These are phyloP conservation scores for Leptopilina myrica DNA, from an alignment of 2,888 invertebrate genomes.

Conservation along the genomic window DNA sequence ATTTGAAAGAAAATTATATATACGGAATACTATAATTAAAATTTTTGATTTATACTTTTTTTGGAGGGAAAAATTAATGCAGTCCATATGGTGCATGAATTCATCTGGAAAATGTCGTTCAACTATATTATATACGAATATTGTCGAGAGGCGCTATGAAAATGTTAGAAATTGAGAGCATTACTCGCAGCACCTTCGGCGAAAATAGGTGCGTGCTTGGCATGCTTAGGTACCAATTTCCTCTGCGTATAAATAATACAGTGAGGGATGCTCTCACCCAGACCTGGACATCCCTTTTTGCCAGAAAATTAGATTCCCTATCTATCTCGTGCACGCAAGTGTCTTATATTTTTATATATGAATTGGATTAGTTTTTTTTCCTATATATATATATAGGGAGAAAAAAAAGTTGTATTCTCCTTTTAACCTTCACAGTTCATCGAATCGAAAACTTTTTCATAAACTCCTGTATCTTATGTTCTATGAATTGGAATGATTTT, in stretches of 20 bases:
- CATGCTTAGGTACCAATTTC: conserved; percentile 74
- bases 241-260: conserved; percentile 73
- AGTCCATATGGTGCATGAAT: conserved; percentile 2
- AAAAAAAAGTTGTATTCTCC: conserved; percentile 14
- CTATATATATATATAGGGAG: background rate
- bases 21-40: background rate
- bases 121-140: conserved; percentile 62
- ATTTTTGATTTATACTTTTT: conserved; percentile 35
- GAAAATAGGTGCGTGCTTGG: conserved; percentile 71
- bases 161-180: conserved; percentile 64
- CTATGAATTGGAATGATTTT: conserved; percentile 30
- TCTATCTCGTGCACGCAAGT: conserved; percentile 69
- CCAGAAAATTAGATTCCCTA: conserved; percentile 76
- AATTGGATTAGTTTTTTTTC: conserved; percentile 4
- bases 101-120: conserved; percentile 50
- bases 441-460: conserved; percentile 35
- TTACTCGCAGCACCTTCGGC: conserved; percentile 54
- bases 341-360: conserved; percentile 8
- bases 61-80: conserved; percentile 4
- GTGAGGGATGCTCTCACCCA: conserved; percentile 69
- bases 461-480: background rate
- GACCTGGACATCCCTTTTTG: conserved; percentile 61
- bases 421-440: conserved; percentile 18
- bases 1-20: too few species aligned
- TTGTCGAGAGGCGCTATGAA: conserved; percentile 57